These are phyloP conservation scores for Haplotaxodon microlepis DNA, from an alignment of 2,113 vertebrate genomes.

Conservation along the genomic window DNA sequence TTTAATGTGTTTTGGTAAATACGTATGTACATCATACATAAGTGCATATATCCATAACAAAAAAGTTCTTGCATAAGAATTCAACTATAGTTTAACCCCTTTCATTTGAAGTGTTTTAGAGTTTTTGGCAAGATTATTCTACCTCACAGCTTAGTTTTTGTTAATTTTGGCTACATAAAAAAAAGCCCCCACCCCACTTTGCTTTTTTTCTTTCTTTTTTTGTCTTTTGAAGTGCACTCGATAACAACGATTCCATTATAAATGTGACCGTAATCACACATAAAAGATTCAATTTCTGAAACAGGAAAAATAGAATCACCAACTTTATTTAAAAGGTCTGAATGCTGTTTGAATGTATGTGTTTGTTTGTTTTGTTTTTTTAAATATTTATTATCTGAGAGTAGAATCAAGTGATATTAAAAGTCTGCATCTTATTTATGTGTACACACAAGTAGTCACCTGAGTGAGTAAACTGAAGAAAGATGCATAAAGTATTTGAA, in stretches of 20 bases:
- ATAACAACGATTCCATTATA: neutral
- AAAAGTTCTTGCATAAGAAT: neutral
- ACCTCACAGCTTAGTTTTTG: constrained; percentile 29
- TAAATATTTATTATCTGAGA: neutral
- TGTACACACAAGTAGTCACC: neutral
- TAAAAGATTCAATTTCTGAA: neutral
- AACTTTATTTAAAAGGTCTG: constrained; percentile 12
- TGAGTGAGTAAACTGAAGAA: neutral
- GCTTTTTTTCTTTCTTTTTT: neutral
- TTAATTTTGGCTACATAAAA: neutral
- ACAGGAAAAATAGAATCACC: constrained; percentile 27
- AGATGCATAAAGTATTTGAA: neutral
- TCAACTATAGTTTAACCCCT: neutral
- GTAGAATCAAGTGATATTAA: neutral
- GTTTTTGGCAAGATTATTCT: constrained; percentile 28
- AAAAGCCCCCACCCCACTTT: neutral
- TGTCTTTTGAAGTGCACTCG: neutral
- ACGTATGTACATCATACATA: neutral
- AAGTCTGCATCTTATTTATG: neutral
- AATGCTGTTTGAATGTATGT: neutral
- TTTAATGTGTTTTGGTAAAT: constrained; percentile 15
- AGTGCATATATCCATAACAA: neutral
- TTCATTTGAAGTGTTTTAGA: neutral
- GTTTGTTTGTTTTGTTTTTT: neutral
- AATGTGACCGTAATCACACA: neutral